Evolutionary conservation across 1,140 invertebrate species (phyloP).

Genomic region (Portunus trituberculatus): DNA sequence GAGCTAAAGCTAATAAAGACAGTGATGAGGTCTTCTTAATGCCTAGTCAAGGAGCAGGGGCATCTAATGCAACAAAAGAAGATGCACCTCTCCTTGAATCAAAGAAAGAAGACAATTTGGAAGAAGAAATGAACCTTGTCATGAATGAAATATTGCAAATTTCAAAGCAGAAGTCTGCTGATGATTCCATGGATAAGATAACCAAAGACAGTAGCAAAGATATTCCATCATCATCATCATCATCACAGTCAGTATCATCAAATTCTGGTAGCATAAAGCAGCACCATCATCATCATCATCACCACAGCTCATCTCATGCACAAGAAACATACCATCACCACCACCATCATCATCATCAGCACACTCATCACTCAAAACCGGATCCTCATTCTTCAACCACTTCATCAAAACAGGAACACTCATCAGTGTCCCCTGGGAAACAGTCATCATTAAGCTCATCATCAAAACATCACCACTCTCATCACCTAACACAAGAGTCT

Average conservation of each 20-base stretch:
- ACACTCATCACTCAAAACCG: background rate
- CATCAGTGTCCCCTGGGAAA: background rate
- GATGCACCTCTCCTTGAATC: background rate
- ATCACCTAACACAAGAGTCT: too few relatives aligned
- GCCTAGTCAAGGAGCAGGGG: background rate
- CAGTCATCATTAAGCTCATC: background rate
- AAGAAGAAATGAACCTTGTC: conserved; percentile 76
- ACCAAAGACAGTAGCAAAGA: background rate
- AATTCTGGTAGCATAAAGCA: conserved; percentile 15
- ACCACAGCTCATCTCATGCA: background rate
- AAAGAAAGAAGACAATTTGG: conserved; percentile 71
- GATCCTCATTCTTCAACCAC: background rate
- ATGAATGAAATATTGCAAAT: conserved; percentile 77
- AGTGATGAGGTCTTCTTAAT: background rate
- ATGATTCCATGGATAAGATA: conserved; percentile 40
- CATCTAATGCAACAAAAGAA: background rate
- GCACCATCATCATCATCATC: background rate
- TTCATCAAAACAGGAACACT: background rate
- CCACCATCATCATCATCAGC: background rate
- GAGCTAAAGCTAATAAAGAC: background rate
- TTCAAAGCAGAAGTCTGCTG: conserved; percentile 73
- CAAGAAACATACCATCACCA: background rate
- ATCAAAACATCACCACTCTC: background rate
- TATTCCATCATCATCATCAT: background rate
- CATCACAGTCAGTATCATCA: background rate